A percentile compares a stretch with the other conserved stretches of the same genome.
Conservation (phyloP, 1,140 invertebrate genomes). For the Drosophila leontia region DNA sequence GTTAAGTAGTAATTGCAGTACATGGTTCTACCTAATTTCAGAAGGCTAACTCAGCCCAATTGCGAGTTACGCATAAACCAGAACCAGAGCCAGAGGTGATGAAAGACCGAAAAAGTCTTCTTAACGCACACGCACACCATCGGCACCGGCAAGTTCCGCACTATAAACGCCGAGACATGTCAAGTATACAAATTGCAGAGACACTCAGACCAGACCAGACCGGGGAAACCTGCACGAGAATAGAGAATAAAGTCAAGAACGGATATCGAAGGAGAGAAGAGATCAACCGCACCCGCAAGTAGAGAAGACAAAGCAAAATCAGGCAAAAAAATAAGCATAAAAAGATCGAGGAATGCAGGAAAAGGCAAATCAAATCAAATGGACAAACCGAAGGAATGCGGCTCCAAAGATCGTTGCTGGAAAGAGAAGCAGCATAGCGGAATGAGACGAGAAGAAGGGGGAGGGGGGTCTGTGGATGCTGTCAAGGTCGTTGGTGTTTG, state of each 20-base stretch:
- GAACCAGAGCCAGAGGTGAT: not conserved
- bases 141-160: constrained; percentile 54
- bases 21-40: constrained; percentile 15
- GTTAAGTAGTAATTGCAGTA: not conserved
- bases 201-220: constrained; percentile 3
- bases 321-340: constrained; percentile 7
- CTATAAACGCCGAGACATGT: constrained; percentile 71
- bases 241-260: constrained; percentile 33
- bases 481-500: constrained; percentile 42
- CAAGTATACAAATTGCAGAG: constrained; percentile 59
- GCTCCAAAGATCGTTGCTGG: constrained; percentile 38
- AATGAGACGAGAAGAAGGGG: not conserved
- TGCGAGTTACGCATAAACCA: constrained; percentile 22
- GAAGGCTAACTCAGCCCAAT: not conserved
- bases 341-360: constrained; percentile 39
- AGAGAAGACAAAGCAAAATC: not conserved
- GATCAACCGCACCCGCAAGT: constrained; percentile 30
- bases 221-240: constrained; percentile 5
- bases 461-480: constrained; percentile 26
- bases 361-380: constrained; percentile 66
- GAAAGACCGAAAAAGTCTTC: constrained; percentile 17
- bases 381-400: constrained; percentile 58
- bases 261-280: constrained; percentile 8
- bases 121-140: constrained; percentile 12
- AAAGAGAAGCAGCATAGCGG: not conserved